Conservation (phyloP, 2,888 invertebrate genomes). For the Nudaria mundana region DNA sequence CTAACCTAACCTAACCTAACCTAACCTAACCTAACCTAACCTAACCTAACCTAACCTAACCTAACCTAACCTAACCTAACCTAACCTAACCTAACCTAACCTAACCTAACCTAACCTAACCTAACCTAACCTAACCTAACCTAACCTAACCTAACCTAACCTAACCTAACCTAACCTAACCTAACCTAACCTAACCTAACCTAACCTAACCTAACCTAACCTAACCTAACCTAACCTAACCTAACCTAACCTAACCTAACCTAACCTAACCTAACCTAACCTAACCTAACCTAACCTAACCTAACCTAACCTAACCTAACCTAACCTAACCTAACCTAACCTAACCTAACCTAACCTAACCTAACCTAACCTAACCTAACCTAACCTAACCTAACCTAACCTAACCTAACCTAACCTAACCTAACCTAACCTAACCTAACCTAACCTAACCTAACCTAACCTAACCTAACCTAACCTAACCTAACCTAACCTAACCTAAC, state of each 20-base stretch:
- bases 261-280: conserved; percentile 9
- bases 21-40: conserved; percentile 8
- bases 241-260: conserved; percentile 5
- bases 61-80: not conserved
- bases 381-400: conserved; percentile 9
- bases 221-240: not conserved
- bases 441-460: too few species aligned
- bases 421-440: conserved; percentile 7
- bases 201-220: not conserved
- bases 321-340: too few species aligned
- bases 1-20: conserved; percentile 10
- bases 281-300: conserved; percentile 6
- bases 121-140: not conserved
- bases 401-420: conserved; percentile 3
- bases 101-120: not conserved
- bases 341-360: too few species aligned
- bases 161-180: not conserved
- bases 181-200: not conserved
- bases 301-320: conserved; percentile 4
- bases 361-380: conserved; percentile 9
- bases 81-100: not conserved
- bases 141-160: not conserved
- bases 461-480: not conserved
- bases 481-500: not conserved
- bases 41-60: too few species aligned